Evolutionary conservation across 2,797 vertebrate genomes (phyloP).

Genomic region (Siniperca scherzeri): DNA sequence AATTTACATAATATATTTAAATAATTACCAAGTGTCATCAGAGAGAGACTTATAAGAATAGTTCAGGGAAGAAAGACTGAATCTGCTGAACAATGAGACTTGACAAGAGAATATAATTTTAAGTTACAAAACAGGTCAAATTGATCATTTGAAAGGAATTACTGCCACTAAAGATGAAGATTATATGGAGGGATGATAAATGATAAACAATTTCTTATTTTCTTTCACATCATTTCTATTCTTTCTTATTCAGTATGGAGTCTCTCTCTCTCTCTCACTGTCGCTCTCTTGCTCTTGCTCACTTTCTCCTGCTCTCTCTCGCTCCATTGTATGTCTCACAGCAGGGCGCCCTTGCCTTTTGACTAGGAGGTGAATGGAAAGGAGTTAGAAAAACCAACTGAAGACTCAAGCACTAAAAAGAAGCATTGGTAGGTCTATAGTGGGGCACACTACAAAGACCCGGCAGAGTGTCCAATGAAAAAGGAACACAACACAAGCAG

Average conservation of each 20-base stretch:
- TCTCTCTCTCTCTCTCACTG: conserved; percentile 1
- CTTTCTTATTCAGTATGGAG: conserved; percentile 16
- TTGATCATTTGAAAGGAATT: neutral
- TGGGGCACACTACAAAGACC: conserved; percentile 62
- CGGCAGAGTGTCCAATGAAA: conserved; percentile 67
- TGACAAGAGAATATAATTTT: neutral
- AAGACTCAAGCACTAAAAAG: conserved; percentile 73
- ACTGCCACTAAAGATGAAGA: neutral
- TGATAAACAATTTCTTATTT: neutral
- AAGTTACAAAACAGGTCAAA: neutral
- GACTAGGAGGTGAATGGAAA: conserved; percentile 84
- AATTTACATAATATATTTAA: neutral
- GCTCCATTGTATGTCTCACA: conserved; percentile 67
- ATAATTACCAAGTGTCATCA: neutral
- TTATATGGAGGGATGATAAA: neutral
- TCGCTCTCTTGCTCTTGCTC: conserved; percentile 12
- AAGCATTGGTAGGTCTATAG: conserved; percentile 68
- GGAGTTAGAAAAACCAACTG: conserved; percentile 82
- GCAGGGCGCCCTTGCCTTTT: conserved; percentile 79
- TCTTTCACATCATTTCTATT: conserved; percentile 18
- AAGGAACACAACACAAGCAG: conserved; percentile 71
- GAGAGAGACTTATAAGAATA: neutral
- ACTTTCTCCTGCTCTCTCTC: conserved; percentile 42
- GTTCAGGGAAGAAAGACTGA: neutral
- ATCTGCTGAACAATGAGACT: neutral